Evolutionary conservation across 2,113 vertebrate species (phyloP).

Genomic region (Lichenostomus cassidix): DNA sequence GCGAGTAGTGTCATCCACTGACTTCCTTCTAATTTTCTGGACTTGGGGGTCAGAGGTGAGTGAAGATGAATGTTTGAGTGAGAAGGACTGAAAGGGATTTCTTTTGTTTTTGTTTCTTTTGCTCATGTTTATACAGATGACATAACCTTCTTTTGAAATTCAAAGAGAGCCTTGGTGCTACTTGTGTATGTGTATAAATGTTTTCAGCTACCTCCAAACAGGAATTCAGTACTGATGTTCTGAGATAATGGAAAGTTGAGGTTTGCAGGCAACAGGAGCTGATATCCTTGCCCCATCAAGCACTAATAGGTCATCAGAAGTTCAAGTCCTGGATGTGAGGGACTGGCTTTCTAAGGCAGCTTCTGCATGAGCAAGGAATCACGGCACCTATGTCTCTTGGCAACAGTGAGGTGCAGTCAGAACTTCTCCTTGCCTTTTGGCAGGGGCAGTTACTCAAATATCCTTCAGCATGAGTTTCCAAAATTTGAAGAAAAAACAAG

Average conservation of each 20-base stretch:
- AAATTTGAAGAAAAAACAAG: background rate
- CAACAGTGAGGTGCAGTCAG: background rate
- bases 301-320: background rate
- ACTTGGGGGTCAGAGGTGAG: background rate
- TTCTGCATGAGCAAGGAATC: background rate
- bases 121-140: background rate
- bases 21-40: background rate
- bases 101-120: background rate
- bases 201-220: background rate
- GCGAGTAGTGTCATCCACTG: background rate
- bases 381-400: fast-evolving
- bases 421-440: background rate
- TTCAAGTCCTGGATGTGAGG: background rate
- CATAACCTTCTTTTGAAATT: background rate
- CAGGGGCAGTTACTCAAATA: background rate
- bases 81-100: background rate
- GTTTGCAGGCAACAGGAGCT: background rate
- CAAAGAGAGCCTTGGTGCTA: background rate
- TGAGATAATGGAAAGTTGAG: background rate
- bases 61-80: background rate
- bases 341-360: background rate
- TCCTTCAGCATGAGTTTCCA: background rate
- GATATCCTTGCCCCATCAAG: background rate
- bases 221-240: background rate
- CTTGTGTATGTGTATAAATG: background rate